A percentile compares a stretch with the other conserved stretches of the same genome.
These are phyloP conservation scores for Nettapus auritus DNA, from an alignment of 2,113 vertebrate genomes.

Conservation along the genomic window DNA sequence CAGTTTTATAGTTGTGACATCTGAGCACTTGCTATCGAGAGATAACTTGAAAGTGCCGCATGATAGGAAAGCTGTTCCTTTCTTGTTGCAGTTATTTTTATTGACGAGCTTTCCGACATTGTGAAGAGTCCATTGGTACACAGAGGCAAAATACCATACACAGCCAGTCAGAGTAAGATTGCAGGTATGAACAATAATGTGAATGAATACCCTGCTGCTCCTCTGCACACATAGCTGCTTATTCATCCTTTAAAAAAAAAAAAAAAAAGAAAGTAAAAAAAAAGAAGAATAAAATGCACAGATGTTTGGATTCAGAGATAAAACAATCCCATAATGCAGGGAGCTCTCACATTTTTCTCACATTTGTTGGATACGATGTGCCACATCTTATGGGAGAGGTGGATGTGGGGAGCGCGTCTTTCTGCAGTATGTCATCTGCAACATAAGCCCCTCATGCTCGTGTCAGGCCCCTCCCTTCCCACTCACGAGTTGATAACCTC, in stretches of 20 bases:
- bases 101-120: slow-evolving; percentile 52
- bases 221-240: not conserved
- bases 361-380: not conserved
- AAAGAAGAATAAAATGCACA: not conserved
- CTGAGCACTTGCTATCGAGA: slow-evolving; percentile 31
- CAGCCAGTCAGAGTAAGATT: not conserved
- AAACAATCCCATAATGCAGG: not conserved
- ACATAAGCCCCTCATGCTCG: not conserved
- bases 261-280: not conserved
- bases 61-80: slow-evolving; percentile 23
- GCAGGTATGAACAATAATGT: not conserved
- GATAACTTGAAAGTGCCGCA: slow-evolving; percentile 55
- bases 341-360: not conserved
- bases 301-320: not conserved
- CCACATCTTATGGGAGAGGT: not conserved
- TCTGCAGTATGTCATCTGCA: not conserved
- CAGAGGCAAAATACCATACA: not conserved
- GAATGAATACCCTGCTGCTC: slow-evolving; percentile 1
- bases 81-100: slow-evolving; percentile 67
- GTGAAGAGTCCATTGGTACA: not conserved
- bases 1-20: slow-evolving; percentile 54
- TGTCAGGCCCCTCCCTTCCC: not conserved
- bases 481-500: not conserved
- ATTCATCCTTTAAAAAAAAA: slow-evolving; percentile 2
- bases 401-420: not conserved